Evolutionary conservation across 2,888 invertebrate genomes (phyloP), one percentile per base, ranked within the genome.

Genomic region (Steromphala cineraria): DNA sequence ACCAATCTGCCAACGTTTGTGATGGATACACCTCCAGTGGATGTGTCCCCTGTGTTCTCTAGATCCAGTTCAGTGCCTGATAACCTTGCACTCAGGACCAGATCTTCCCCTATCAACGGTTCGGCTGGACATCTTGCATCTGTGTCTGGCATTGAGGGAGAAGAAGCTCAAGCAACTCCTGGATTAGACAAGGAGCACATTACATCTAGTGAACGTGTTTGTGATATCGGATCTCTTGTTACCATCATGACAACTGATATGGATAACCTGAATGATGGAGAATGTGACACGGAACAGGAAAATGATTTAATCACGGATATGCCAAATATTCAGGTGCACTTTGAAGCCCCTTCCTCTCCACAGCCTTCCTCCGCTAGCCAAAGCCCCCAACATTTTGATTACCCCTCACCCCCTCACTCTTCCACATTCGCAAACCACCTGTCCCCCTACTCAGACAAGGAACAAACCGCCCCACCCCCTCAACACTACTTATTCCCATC

Each of bases 1-100:
- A 95, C 95, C 87, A 95, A 95, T 89, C 91, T 95, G 81, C 95
- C 95, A 0, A 92, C 91, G 2, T 93, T 92, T 85, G 93, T 92
- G 62, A 90, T 93, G 87, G 93, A 93, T 81, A 92, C 92, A 0
- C 90, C 91, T 2, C 86, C 87, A 21, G 82, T 89, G 24, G 92
- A 92, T 83, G 89, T 91, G 5, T 91, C 92, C 0, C 92, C 92
- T 0, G 89, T 92, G 40, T 89, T 92, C 78, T 92, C 92, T 1
- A 82, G 93, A n/a, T 92, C 92, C 52, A 93, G 92, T 83, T 92
- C 92, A 8, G 92, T 92, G 40, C 93, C 93, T 13, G 91, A 92
- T 75, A 90, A 91, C 80, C 84, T 91, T 31, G 89, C 91, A 1
- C 84, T 86, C 28, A 79, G 88, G 19, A 79, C 71, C 53, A 80